A percentile compares a stretch with the other conserved stretches of the same genome.
These are phyloP conservation scores for Trematomus loennbergii DNA, from an alignment of 2,113 vertebrate species.

Conservation along the genomic window DNA sequence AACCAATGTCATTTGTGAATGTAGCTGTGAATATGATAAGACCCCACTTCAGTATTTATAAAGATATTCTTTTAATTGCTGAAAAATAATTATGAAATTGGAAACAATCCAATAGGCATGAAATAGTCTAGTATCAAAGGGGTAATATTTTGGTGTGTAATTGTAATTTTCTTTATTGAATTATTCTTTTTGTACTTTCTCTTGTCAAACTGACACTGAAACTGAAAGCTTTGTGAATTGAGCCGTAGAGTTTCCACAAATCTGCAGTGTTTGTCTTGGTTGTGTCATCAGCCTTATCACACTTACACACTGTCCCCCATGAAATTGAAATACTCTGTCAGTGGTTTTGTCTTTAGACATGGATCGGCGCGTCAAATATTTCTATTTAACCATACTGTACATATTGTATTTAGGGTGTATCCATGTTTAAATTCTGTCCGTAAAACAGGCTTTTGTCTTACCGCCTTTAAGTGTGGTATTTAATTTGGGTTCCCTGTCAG, in stretches of 20 bases:
- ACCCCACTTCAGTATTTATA: constrained; percentile 32
- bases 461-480: constrained; percentile 20
- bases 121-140: constrained; percentile 62
- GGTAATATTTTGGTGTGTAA: constrained; percentile 58
- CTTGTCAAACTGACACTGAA: constrained; percentile 40
- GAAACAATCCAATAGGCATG: constrained; percentile 69
- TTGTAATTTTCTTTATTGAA: constrained; percentile 64
- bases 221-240: constrained; percentile 44
- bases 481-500: constrained; percentile 51
- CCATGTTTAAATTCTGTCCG: not conserved
- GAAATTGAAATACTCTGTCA: constrained; percentile 68
- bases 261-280: constrained; percentile 58
- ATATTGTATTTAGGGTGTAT: constrained; percentile 8
- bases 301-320: constrained; percentile 61
- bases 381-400: constrained; percentile 15
- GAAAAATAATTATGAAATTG: constrained; percentile 69
- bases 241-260: constrained; percentile 48
- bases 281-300: constrained; percentile 74
- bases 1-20: constrained; percentile 8
- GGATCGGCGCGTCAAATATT: constrained; percentile 29
- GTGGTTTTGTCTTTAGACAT: constrained; percentile 62
- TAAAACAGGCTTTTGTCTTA: not conserved
- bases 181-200: constrained; percentile 47
- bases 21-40: constrained; percentile 23
- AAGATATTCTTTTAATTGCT: constrained; percentile 46